These are phyloP conservation scores for Myotis planiceps DNA, from an alignment of 2,797 vertebrate species.

Conservation along the genomic window DNA sequence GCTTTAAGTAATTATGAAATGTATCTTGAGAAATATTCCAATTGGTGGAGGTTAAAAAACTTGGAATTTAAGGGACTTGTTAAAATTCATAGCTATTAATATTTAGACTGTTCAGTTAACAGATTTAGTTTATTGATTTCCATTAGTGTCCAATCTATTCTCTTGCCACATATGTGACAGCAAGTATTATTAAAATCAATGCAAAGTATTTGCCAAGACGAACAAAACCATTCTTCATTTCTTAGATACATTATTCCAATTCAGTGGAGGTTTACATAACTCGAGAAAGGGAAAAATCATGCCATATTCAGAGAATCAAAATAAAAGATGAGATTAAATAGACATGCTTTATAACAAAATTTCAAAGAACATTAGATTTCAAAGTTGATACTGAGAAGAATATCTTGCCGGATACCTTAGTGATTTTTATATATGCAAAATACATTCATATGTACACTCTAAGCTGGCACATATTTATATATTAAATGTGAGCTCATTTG, in stretches of 20 bases:
- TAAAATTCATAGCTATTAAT: slow-evolving; percentile 59
- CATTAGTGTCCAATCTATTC: slow-evolving; percentile 44
- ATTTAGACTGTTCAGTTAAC: slow-evolving; percentile 50
- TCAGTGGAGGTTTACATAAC: neutral
- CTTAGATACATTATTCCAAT: slow-evolving; percentile 49
- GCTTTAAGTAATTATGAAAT: slow-evolving; percentile 37
- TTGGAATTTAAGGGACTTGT: slow-evolving; percentile 33
- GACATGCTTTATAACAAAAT: neutral
- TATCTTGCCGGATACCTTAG: neutral
- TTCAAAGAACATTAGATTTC: slow-evolving; percentile 15
- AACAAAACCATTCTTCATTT: slow-evolving; percentile 64
- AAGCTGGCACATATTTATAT: neutral
- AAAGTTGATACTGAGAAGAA: neutral
- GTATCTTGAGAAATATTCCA: slow-evolving; percentile 24
- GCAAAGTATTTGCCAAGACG: slow-evolving; percentile 47
- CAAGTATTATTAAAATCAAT: slow-evolving; percentile 53
- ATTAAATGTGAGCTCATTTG: neutral
- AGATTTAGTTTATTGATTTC: slow-evolving; percentile 63
- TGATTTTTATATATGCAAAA: slow-evolving; percentile 7
- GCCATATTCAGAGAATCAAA: slow-evolving; percentile 8
- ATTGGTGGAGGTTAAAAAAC: neutral
- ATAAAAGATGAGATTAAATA: slow-evolving; percentile 47
- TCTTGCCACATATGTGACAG: slow-evolving; percentile 24
- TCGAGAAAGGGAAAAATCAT: slow-evolving; percentile 48
- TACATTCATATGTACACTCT: neutral